These are phyloP conservation scores for Atta texana DNA, from an alignment of 1,140 invertebrate species.

Conservation along the genomic window DNA sequence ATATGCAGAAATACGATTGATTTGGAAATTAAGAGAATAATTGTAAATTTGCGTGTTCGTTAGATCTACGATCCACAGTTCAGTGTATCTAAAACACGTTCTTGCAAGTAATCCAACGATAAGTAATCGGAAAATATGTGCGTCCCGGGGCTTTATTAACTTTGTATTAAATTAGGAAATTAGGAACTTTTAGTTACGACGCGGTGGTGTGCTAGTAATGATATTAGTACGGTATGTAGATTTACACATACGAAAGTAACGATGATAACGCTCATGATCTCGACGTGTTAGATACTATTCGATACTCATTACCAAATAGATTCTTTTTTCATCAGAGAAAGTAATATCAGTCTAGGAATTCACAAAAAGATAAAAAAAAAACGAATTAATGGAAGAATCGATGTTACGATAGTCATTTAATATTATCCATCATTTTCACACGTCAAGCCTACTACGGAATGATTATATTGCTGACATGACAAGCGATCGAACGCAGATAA, in stretches of 20 bases:
- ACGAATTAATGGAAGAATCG: not conserved
- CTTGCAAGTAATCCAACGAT: conserved; percentile 27
- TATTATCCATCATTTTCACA: conserved; percentile 22
- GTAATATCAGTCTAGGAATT: not conserved
- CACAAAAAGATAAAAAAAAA: not conserved
- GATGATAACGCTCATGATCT: not conserved
- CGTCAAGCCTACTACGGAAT: conserved; percentile 3
- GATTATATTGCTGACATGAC: conserved; percentile 55
- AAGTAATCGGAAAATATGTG: conserved; percentile 61
- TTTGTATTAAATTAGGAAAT: conserved; percentile 61
- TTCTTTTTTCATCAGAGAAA: not conserved
- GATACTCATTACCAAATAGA: not conserved
- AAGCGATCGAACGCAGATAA: conserved; percentile 67
- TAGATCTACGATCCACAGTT: conserved; percentile 28
- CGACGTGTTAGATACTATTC: not conserved
- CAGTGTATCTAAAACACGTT: conserved; percentile 36
- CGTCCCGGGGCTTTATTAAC: conserved; percentile 55
- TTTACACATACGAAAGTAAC: not conserved
- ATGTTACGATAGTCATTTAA: not conserved
- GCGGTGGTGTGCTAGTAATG: not conserved
- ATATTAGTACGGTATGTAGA: not conserved
- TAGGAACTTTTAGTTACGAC: conserved; percentile 41
- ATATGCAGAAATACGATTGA: conserved; percentile 24
- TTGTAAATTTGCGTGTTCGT: conserved; percentile 30
- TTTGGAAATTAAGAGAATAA: conserved; percentile 43